A percentile compares a stretch with the other conserved stretches of the same genome.
Evolutionary conservation across 2,888 invertebrate species (phyloP).

Genomic region (Nomada flava): DNA sequence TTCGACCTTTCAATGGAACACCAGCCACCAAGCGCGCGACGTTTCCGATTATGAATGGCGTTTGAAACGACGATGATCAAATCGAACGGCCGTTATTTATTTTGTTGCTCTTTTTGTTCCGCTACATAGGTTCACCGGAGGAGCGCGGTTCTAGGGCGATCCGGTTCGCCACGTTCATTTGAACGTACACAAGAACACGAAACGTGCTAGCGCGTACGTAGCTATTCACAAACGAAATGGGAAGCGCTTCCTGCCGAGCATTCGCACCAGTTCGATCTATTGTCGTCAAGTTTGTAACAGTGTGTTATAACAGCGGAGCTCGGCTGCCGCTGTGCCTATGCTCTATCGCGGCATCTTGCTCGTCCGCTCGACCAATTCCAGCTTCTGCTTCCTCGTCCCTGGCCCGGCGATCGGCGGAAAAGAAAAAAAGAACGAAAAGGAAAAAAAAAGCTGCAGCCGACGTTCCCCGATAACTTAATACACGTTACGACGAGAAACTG

Average conservation of each 20-base stretch:
- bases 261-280: constrained; percentile 75
- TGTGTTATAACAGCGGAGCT: constrained; percentile 27
- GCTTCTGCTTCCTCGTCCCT: neutral
- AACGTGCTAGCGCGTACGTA: constrained; percentile 61
- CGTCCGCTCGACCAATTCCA: constrained; percentile 24
- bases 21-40: neutral
- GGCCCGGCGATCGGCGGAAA: neutral
- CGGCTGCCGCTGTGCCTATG: constrained; percentile 1
- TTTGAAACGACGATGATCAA: constrained; percentile 42
- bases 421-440: neutral
- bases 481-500: neutral
- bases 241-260: constrained; percentile 77
- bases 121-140: constrained; percentile 57
- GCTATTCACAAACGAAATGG: constrained; percentile 77
- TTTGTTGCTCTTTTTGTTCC: constrained; percentile 46
- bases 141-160: constrained; percentile 68
- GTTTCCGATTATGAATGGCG: constrained; percentile 41
- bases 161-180: constrained; percentile 74
- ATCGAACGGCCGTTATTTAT: constrained; percentile 30
- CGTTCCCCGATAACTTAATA: constrained; percentile 4
- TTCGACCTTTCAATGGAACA: neutral
- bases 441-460: neutral
- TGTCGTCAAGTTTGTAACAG: constrained; percentile 68
- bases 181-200: constrained; percentile 47
- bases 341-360: constrained; percentile 48